phyloP scores from a whole-genome alignment of 2,113 vertebrate species.

The Salminus brasiliensis region DNA sequence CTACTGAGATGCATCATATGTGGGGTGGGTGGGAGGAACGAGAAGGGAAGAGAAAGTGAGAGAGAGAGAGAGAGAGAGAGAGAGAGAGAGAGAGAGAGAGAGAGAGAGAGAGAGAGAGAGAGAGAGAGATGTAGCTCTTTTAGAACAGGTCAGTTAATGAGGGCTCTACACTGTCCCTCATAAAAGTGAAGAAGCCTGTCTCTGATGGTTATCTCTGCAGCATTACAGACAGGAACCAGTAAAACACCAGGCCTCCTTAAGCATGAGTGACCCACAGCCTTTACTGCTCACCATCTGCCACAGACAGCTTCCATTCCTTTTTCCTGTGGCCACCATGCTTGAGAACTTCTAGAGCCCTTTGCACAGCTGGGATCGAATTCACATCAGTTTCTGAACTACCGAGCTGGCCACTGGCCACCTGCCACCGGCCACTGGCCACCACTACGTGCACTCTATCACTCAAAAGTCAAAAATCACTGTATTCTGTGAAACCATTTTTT shows the following conservation, averaged over 20 bases:
- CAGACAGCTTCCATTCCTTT: not conserved
- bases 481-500: no score
- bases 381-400: not conserved
- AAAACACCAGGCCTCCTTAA: constrained; percentile 14
- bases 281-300: constrained; percentile 26
- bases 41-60: not conserved
- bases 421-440: no score
- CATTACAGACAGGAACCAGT: constrained; percentile 11
- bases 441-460: not conserved
- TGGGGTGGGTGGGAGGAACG: not conserved
- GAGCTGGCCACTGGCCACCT: not conserved
- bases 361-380: not conserved
- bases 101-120: not conserved
- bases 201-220: not conserved
- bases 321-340: not conserved
- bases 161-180: constrained; percentile 10
- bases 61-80: not conserved
- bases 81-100: not conserved
- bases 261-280: constrained; percentile 22
- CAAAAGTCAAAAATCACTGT: no score
- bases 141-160: constrained; percentile 1
- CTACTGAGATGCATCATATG: not conserved
- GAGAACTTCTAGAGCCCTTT: not conserved
- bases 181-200: constrained; percentile 20
- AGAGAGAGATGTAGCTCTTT: not conserved